Evolutionary conservation across 2,797 vertebrate genomes (phyloP).

Genomic region (Lophius americanus): DNA sequence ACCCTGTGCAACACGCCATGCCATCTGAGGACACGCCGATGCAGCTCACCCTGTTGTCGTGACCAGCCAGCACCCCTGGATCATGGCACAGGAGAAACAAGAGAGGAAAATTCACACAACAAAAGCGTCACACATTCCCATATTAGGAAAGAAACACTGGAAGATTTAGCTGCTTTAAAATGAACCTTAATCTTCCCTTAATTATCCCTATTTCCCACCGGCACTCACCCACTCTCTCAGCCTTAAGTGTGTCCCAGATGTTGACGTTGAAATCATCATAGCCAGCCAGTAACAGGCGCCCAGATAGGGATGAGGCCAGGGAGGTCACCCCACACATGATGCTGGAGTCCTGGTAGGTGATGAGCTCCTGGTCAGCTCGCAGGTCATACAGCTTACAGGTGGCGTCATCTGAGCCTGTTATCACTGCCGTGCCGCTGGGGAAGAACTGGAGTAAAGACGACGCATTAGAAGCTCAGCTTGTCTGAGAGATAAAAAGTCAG

Average conservation of each 20-base stretch:
- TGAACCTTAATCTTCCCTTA: neutral
- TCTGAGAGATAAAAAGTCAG: neutral
- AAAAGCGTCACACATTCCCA: neutral
- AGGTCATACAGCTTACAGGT: slow-evolving; percentile 94
- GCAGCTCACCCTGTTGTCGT: slow-evolving; percentile 98
- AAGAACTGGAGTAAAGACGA: slow-evolving; percentile 86
- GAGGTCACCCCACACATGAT: slow-evolving; percentile 98
- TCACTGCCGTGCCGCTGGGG: slow-evolving; percentile 94
- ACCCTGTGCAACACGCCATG: slow-evolving; percentile 96
- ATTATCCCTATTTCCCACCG: neutral
- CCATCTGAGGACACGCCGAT: slow-evolving; percentile 93
- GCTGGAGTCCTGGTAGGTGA: slow-evolving; percentile 90
- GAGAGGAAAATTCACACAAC: neutral
- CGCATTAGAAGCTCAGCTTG: neutral
- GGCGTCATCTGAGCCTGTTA: slow-evolving; percentile 95
- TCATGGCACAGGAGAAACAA: neutral
- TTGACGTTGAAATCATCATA: slow-evolving; percentile 99
- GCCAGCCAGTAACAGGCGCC: slow-evolving; percentile 92
- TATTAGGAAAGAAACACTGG: neutral
- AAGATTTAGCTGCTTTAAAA: neutral
- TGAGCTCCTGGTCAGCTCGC: slow-evolving; percentile 95
- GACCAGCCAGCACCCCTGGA: slow-evolving; percentile 92
- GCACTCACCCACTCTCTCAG: slow-evolving; percentile 92
- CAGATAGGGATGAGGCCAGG: slow-evolving; percentile 90
- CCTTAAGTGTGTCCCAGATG: slow-evolving; percentile 94